Conservation (phyloP, 1,140 invertebrate genomes). For the Bacillus rossius region DNA sequence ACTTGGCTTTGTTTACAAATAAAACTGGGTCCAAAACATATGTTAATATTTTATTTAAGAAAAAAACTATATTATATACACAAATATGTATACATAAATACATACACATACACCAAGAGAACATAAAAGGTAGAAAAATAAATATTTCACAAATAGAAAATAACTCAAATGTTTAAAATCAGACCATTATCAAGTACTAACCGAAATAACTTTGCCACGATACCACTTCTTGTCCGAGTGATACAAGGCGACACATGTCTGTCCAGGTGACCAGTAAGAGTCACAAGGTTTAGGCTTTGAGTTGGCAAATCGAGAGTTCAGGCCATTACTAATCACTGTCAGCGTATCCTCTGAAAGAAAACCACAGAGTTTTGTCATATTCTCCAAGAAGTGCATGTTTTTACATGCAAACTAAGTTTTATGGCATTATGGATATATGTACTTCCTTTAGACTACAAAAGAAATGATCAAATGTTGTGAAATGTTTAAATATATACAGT, state of each 20-base stretch:
- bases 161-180: too few species aligned
- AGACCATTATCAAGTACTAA: slow-evolving; percentile 22
- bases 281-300: slow-evolving; percentile 41
- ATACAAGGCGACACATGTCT: slow-evolving; percentile 58
- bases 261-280: slow-evolving; percentile 47
- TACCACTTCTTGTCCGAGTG: slow-evolving; percentile 53
- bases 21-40: not conserved
- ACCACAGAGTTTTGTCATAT: slow-evolving; percentile 1
- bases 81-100: not conserved
- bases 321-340: slow-evolving; percentile 44
- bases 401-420: too few species aligned
- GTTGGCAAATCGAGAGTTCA: slow-evolving; percentile 46
- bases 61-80: not conserved
- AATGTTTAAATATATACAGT: too few species aligned
- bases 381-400: not conserved
- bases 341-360: slow-evolving; percentile 39
- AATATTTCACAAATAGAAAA: slow-evolving; percentile 2
- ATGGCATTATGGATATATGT: too few species aligned
- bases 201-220: slow-evolving; percentile 37
- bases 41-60: not conserved
- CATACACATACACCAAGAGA: not conserved
- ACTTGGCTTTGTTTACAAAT: not conserved
- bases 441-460: too few species aligned
- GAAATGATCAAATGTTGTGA: too few species aligned
- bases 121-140: not conserved